Base-by-base conservation (phyloP, 2,113 vertebrate species). In the Polyodon spathula region DNA sequence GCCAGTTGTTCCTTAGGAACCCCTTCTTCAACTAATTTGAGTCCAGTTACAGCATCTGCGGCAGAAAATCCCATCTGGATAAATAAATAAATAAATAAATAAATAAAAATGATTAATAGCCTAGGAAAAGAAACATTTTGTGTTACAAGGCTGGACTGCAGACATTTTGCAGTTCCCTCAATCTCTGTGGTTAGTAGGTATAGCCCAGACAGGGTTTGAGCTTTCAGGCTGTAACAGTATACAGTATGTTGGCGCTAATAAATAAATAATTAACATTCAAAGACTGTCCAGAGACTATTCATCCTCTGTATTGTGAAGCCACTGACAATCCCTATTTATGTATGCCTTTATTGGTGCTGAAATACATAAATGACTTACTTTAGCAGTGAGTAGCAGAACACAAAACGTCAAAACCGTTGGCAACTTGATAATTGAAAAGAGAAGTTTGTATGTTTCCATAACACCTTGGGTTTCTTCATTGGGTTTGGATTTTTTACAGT, bases 1-100 rank as follows among this genome's bases (percentile, higher is more conserved):
- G 95, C 96, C 60, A 99, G 78, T 70, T 97, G 92, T 63, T 92
- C 96, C 68, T 99, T 99, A 0, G 96, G 96, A 55, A 99, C 93
- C 3, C 96, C 96, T 0, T 92, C 93, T 82, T 98, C 95, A 44
- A 99, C 85, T 76, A 99, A 65, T 68, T 99, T 99, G 64, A 99
- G 85, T 53, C 96, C 96, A 1, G 95, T 98, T 46, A 99, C 95
- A 9, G 92, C 90, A 68, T 99, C 95, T 39, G 95, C 93, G 65
- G 95, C 96, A 48, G 93, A 97, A 75, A 99, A 99, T 38, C 96
- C 96, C 9, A 99, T 79, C 96, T 99, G 83, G 63, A 83, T n/a
- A n/a, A 66, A 60, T 53, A 38, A 12, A 67, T 37, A 69, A 4
- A 78, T 0, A 46, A 0, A 66, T 59, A 67, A 41, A 64, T n/a